Base-by-base conservation (phyloP, 2,888 invertebrate species). In the Campoplex capitator region DNA sequence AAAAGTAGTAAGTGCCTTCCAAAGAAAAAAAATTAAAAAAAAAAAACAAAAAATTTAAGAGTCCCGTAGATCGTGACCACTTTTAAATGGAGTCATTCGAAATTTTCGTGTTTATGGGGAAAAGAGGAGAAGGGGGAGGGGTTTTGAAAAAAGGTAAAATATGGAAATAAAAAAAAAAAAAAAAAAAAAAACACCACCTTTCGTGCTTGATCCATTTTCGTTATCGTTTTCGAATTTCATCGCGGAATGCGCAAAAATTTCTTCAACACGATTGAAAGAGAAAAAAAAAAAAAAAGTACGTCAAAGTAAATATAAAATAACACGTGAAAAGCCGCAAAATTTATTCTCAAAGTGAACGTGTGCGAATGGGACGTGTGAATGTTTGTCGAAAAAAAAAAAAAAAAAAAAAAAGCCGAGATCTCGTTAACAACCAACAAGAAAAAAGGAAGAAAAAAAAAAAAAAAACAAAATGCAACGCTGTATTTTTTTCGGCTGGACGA, bases 1-100 rank as follows among this genome's bases (percentile, higher is more conserved):
- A 96, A 95, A 96, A 95, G 97, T 97, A 97, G 97, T 96, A 97
- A 97, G 97, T 97, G 97, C 97, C 97, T 97, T 97, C 96, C 96
- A 97, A 96, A 95, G 88, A 91, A 23, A 23, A 23, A 23, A 93
- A 89, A 95, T 87, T 91, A 38, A 38, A 6, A 38, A 93, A 89
- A 89, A 90, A 90, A 91, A 90, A 91, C 92, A 88, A 89, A 91
- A 90, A 91, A 90, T 90, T 92, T 91, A 94, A 92, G 93, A 94
- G 93, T 94, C 94, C 93, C 94, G 94, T 94, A 94, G 94, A 94
- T 94, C 94, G 94, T 93, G 94, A 94, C 94, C 93, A 94, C 93
- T 93, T 94, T 93, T 93, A 92, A 93, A 93, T 93, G 92, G 92
- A 92, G 91, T 93, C 93, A 92, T 93, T 94, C 93, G 91, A 93